Evolutionary conservation across 2,888 invertebrate species (phyloP), one percentile per base, ranked within the genome.

Genomic region (Melanchra persicariae): DNA sequence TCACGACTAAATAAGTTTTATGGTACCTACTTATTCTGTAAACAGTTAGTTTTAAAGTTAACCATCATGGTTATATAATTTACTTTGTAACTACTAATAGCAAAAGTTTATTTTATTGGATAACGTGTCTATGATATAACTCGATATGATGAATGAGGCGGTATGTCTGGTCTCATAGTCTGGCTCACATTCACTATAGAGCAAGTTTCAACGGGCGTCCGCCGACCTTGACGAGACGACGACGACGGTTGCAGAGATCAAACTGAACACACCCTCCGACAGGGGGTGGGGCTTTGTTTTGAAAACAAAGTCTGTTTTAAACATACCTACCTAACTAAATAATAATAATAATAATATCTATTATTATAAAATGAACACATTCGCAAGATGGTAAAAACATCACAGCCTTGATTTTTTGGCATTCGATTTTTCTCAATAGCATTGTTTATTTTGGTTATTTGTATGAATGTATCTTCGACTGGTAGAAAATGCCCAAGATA

Each of bases 261-360:
- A 61, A 80, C 62, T 63, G 69, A 45, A 80, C 80, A 79, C 75
- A 81, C 84, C 82, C 74, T 58, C 60, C 40, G 24, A 15, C 37
- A 62, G 58, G 57, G 57, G 59, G 58, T 66, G 58, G 59, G 54
- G 49, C 37, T 40, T 43, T 43, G 51, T 51, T 47, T 63, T 17
- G n/a, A 40, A 54, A 59, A 47, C 45, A 59, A 45, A 40, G n/a
- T 30, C 26, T 22, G 12, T 37, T 19, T 15, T 10, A 17, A 30
- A 17, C 12, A 40, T 30, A n/a, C n/a, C n/a, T n/a, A n/a, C n/a
- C n/a, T n/a, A n/a, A n/a, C n/a, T n/a, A n/a, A n/a, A n/a, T n/a
- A n/a, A n/a, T n/a, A n/a, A n/a, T n/a, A n/a, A n/a, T n/a, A 4
- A 6, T 4, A 4, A 6, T 30, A 30, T 2, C 2, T 2, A 30